Conservation (phyloP, 2,888 invertebrate genomes). For the Sphecodes monilicornis region DNA sequence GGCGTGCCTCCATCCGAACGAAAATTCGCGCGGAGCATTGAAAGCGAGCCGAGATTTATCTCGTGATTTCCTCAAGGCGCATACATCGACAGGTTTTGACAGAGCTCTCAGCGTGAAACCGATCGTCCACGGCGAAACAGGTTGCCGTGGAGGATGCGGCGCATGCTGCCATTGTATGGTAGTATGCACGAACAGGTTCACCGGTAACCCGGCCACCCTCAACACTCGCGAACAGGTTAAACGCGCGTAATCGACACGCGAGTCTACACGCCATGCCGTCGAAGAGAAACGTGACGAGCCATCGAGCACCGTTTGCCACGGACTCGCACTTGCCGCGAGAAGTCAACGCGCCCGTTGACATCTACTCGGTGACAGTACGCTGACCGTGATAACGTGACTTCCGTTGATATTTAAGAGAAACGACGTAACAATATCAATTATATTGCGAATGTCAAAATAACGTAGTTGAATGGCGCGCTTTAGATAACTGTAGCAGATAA, state of each 20-base stretch:
- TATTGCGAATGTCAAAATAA: background rate
- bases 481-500: no score
- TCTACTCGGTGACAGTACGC: background rate
- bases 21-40: background rate
- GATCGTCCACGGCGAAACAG: conserved; percentile 62
- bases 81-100: conserved; percentile 70
- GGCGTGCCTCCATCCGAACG: background rate
- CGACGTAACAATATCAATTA: background rate
- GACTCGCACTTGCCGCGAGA: conserved; percentile 4
- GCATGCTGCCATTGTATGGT: conserved; percentile 29
- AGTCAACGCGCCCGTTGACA: conserved; percentile 2
- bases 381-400: background rate
- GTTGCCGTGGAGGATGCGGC: conserved; percentile 58
- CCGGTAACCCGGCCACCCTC: conserved; percentile 43
- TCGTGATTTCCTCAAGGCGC: conserved; percentile 42
- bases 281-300: conserved; percentile 59
- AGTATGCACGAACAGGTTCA: conserved; percentile 63
- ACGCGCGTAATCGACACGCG: conserved; percentile 60
- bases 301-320: conserved; percentile 42
- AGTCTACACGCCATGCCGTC: conserved; percentile 34
- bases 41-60: conserved; percentile 14
- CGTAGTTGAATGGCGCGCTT: background rate
- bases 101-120: conserved; percentile 65
- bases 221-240: conserved; percentile 61
- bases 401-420: background rate